Evolutionary conservation across 2,888 invertebrate species (phyloP).

Genomic region (Gymnocheta viridis): DNA sequence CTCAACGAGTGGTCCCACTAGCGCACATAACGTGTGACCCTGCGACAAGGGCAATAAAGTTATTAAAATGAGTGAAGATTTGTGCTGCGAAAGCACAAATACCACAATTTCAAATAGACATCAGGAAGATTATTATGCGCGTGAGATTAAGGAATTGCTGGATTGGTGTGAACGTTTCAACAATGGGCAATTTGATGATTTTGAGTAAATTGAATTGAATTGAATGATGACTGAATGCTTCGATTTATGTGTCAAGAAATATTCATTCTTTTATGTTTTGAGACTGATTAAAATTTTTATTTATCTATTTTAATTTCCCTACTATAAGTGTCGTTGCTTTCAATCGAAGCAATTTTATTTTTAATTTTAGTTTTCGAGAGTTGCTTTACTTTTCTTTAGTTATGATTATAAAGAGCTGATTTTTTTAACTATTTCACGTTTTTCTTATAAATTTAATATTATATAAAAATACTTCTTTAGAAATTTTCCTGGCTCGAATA

Average conservation of each 20-base stretch:
- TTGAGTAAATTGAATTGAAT: slow-evolving; percentile 71
- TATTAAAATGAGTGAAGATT: slow-evolving; percentile 37
- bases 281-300: slow-evolving; percentile 54
- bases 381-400: neutral
- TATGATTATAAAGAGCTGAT: too few relatives aligned
- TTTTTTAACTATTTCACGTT: too few relatives aligned
- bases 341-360: neutral
- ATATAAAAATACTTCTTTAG: too few relatives aligned
- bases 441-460: too few relatives aligned
- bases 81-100: slow-evolving; percentile 28
- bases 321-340: slow-evolving; percentile 12
- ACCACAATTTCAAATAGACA: slow-evolving; percentile 22
- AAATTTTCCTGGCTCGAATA: too few relatives aligned
- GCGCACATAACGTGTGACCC: slow-evolving; percentile 79
- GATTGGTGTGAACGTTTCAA: slow-evolving; percentile 80
- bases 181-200: slow-evolving; percentile 76
- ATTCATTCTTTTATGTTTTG: slow-evolving; percentile 48
- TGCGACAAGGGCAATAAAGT: slow-evolving; percentile 51
- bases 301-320: neutral
- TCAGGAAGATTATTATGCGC: slow-evolving; percentile 77
- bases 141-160: slow-evolving; percentile 77
- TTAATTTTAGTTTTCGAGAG: neutral
- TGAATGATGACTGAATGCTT: neutral
- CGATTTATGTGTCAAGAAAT: neutral
- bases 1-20: slow-evolving; percentile 75